A percentile compares a stretch with the other conserved stretches of the same genome.
These are phyloP conservation scores for Choristoneura fumiferana DNA, from an alignment of 1,140 invertebrate genomes.

Conservation along the genomic window DNA sequence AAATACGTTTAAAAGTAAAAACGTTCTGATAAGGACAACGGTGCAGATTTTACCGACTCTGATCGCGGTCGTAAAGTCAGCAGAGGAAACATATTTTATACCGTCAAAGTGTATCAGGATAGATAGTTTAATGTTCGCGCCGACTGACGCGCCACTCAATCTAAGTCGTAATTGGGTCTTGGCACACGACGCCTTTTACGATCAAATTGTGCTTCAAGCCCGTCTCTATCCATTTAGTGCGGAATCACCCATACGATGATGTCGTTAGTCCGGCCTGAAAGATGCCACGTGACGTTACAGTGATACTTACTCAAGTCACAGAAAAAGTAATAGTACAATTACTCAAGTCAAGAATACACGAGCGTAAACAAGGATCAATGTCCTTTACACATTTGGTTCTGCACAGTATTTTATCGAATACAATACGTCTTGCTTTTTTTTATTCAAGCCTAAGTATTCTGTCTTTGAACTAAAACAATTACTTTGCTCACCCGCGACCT, in stretches of 20 bases:
- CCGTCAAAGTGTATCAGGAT: conserved; percentile 16
- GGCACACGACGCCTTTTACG: conserved; percentile 40
- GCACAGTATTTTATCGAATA: too few relatives aligned
- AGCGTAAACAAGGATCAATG: too few relatives aligned
- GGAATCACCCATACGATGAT: conserved; percentile 14
- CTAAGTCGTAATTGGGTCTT: conserved; percentile 37
- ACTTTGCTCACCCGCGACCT: too few relatives aligned
- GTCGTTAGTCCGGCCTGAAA: conserved; percentile 2
- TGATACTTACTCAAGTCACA: too few relatives aligned
- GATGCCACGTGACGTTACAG: not conserved
- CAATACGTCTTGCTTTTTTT: too few relatives aligned
- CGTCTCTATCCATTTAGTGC: conserved; percentile 18
- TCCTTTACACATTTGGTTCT: too few relatives aligned
- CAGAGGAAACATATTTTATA: conserved; percentile 9
- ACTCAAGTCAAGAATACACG: too few relatives aligned
- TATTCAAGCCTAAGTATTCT: too few relatives aligned
- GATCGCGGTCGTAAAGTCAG: conserved; percentile 5
- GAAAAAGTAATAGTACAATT: too few relatives aligned
- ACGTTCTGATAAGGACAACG: not conserved
- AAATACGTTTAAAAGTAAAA: conserved; percentile 14
- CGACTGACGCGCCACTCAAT: conserved; percentile 40
- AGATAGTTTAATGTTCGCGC: conserved; percentile 32
- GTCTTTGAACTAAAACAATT: too few relatives aligned
- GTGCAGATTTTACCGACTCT: not conserved
- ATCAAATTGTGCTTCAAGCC: conserved; percentile 29